A percentile compares a stretch with the other conserved stretches of the same genome.
Evolutionary conservation across 2,113 vertebrate genomes (phyloP).

Genomic region (Rhegmatorhina hoffmannsi): DNA sequence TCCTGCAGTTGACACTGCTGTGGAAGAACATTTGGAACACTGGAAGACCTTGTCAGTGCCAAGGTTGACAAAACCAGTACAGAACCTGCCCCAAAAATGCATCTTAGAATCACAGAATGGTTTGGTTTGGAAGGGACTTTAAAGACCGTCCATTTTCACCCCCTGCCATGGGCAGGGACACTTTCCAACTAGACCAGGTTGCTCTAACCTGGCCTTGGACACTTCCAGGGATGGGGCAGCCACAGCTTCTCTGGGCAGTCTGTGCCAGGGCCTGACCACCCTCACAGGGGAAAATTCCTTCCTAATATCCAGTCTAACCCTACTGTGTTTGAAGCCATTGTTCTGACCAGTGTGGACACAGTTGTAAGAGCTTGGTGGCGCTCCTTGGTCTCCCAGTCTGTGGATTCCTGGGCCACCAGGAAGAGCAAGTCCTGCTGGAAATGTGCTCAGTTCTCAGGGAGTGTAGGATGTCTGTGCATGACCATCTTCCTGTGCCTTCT

Average conservation of each 20-base stretch:
- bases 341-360: accelerated
- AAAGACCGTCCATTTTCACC: neutral
- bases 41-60: neutral
- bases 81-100: neutral
- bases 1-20: neutral
- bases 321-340: neutral
- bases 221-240: neutral
- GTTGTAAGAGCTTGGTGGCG: accelerated
- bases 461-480: accelerated
- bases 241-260: neutral
- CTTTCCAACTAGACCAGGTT: accelerated
- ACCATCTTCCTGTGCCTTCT: neutral
- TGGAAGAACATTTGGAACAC: neutral
- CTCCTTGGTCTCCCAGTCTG: neutral
- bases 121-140: neutral
- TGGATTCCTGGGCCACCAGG: neutral
- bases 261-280: neutral
- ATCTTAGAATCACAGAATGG: neutral
- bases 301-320: accelerated
- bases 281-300: neutral
- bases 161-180: neutral
- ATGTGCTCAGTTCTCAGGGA: accelerated
- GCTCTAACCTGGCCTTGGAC: neutral
- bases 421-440: neutral
- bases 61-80: neutral